phyloP scores from a whole-genome alignment of 2,113 vertebrate species.

The Cairina moschata region DNA sequence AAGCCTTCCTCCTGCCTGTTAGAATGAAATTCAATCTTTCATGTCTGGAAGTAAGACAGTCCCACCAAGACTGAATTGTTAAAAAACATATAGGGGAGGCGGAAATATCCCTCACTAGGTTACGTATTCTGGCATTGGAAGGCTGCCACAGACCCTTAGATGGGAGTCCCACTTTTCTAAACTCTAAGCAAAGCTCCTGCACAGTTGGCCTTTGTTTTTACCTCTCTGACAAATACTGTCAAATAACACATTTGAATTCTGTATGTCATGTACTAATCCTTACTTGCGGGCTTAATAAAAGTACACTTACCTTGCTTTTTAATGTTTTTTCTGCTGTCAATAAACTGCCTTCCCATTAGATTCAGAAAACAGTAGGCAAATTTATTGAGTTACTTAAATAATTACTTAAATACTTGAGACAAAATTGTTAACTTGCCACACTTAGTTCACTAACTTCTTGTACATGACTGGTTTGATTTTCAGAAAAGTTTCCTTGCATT shows the following conservation, averaged over 20 bases:
- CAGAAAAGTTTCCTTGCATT: neutral
- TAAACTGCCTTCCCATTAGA: neutral
- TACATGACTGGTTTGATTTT: neutral
- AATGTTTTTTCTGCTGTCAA: neutral
- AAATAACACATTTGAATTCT: neutral
- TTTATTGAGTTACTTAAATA: neutral
- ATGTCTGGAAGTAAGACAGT: conserved; percentile 22
- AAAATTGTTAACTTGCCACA: neutral
- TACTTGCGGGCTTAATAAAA: neutral
- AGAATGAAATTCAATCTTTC: conserved; percentile 22
- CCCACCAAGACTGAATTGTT: neutral
- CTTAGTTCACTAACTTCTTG: neutral
- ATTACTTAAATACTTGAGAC: neutral
- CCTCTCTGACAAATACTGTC: neutral
- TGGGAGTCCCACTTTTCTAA: neutral
- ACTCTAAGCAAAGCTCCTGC: neutral
- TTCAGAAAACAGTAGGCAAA: neutral
- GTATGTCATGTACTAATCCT: neutral
- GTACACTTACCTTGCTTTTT: neutral
- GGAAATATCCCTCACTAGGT: neutral
- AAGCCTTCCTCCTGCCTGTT: neutral
- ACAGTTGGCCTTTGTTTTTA: neutral
- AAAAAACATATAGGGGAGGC: neutral
- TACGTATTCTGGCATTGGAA: neutral
- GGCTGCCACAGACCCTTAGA: neutral